Evolutionary conservation across 2,113 vertebrate species (phyloP).

Genomic region (Paramisgurnus dabryanus): DNA sequence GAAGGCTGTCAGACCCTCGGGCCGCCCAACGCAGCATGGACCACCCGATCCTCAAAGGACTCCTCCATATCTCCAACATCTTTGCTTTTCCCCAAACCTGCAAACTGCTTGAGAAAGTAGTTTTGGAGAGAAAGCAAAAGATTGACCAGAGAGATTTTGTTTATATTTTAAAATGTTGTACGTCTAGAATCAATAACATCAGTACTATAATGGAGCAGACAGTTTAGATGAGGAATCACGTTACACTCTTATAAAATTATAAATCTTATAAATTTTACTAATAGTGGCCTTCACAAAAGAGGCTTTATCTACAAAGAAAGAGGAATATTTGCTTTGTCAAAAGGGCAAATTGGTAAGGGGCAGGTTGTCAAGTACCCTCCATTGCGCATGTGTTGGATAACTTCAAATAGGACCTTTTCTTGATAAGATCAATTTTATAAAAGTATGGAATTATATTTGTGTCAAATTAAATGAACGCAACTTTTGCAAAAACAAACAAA

Average conservation of each 20-base stretch:
- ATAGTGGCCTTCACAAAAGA: too few species aligned
- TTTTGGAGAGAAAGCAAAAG: background rate
- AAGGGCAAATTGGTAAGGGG: too few species aligned
- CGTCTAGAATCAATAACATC: background rate
- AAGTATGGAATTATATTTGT: too few species aligned
- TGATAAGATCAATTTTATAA: background rate
- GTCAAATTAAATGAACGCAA: too few species aligned
- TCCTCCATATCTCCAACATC: background rate
- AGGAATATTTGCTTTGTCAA: too few species aligned
- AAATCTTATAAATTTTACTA: too few species aligned
- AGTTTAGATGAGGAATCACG: background rate
- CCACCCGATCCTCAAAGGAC: conserved; percentile 19
- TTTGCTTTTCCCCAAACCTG: conserved; percentile 7
- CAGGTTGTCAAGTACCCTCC: too few species aligned
- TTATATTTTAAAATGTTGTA: background rate
- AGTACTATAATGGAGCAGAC: background rate
- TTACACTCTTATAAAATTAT: too few species aligned
- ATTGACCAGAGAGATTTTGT: background rate
- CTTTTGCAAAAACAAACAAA: too few species aligned
- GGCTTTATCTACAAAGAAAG: too few species aligned
- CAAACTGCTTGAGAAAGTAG: background rate
- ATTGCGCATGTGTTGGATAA: too few species aligned
- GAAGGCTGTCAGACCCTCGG: conserved; percentile 52
- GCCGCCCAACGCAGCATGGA: conserved; percentile 18
- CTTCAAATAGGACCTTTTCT: too few species aligned